Base-by-base conservation (phyloP, 2,113 vertebrate genomes). In the Antigone vipio region DNA sequence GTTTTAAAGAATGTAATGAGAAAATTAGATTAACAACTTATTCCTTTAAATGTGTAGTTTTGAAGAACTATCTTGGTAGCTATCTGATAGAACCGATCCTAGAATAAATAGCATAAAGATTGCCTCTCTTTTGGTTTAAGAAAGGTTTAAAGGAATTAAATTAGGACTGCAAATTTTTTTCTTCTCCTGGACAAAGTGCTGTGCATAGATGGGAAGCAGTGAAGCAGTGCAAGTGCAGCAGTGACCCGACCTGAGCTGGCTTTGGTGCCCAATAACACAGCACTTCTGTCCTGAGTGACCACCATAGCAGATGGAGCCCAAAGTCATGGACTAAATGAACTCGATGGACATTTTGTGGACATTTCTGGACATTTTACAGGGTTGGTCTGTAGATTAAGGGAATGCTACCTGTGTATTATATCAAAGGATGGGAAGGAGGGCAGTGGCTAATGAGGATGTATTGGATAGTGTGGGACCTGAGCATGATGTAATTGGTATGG, bases 391-490 rank as follows among this genome's bases (percentile, higher is more conserved):
- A 40, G 15, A 56, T 35, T 30, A 29, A 44, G 5, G 11, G 8
- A 50, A 55, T 35, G 0, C 16, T 42, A 84, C 10, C 13, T 60
- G 12, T 40, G 21, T 15, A 67, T n/a, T n/a, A 26, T 30, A 67
- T 12, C 35, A 76, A 72, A 66, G 22, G 22, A 49, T 9, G 6
- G 5, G 14, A 44, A 75, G 4, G 1, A 14, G 2, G 1, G 0
- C 15, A 5, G 2, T 49, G 9, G 20, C 30, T 73, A 21, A n/a
- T 49, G 8, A 32, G 58, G 3, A 19, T 38, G 7, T 27, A 9
- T 32, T 73, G 11, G 15, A 8, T 15, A 15, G 19, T 7, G 5
- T 67, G 11, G 7, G 40, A 60, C 21, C 21, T 34, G 5, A 77
- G 9, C 11, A 52, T 52, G 35, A 12, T 3, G 2, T 24, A 35